Conservation (phyloP, 1,140 invertebrate species). For the Mercenaria mercenaria region DNA sequence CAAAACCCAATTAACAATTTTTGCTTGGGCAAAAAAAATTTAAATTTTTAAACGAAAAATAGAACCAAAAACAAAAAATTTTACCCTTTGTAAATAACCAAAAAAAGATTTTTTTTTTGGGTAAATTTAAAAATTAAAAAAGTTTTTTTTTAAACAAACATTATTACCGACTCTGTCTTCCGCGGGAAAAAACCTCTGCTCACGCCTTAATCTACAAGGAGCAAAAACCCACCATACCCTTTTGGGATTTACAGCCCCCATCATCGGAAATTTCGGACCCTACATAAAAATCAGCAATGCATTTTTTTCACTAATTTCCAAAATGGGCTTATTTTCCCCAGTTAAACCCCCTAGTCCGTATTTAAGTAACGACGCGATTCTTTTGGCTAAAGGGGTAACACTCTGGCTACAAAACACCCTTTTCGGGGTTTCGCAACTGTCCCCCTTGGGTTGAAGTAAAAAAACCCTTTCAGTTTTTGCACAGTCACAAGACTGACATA, state of each 20-base stretch:
- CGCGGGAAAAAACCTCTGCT: conserved; percentile 54
- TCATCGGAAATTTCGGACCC: conserved; percentile 43
- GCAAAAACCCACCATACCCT: conserved; percentile 53
- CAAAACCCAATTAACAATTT: no score
- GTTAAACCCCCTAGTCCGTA: no score
- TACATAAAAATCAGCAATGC: conserved; percentile 34
- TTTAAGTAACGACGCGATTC: conserved; percentile 16
- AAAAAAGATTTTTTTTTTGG: no score
- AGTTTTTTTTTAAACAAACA: no score
- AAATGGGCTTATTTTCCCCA: no score
- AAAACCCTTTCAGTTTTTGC: conserved; percentile 30
- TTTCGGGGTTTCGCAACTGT: background rate
- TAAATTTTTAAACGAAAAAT: no score
- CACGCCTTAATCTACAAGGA: conserved; percentile 35
- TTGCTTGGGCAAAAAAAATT: no score
- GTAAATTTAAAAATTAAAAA: no score
- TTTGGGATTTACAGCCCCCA: background rate
- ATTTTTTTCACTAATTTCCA: background rate
- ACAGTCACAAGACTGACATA: background rate
- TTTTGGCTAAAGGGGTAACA: background rate
- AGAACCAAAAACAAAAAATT: no score
- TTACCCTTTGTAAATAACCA: no score
- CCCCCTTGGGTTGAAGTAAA: conserved; percentile 45
- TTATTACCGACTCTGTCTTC: conserved; percentile 57
- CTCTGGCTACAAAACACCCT: conserved; percentile 17